These are phyloP conservation scores for Coryphaenoides rupestris DNA, from an alignment of 2,113 vertebrate genomes.

Conservation along the genomic window DNA sequence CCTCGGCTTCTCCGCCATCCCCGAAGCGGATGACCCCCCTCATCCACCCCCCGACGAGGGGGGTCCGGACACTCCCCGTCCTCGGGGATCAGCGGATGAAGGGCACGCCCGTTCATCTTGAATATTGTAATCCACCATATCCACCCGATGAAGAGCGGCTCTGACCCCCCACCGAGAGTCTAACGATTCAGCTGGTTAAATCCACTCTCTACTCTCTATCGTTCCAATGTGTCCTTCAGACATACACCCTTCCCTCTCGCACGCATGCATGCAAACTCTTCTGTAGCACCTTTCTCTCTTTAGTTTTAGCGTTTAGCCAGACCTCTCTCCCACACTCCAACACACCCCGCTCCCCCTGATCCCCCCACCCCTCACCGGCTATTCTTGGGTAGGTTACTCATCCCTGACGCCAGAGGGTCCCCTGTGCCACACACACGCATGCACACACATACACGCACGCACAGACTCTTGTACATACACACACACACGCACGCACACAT, in stretches of 20 bases:
- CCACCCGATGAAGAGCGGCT: not conserved
- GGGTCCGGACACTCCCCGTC: slow-evolving; percentile 70
- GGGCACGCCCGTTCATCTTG: slow-evolving; percentile 63
- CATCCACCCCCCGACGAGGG: slow-evolving; percentile 41
- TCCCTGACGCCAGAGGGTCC: slow-evolving; percentile 48
- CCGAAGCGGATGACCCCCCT: slow-evolving; percentile 45
- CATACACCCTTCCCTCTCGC: slow-evolving; percentile 21
- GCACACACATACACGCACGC: no score
- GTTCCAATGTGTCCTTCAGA: slow-evolving; percentile 28
- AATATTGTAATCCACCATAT: slow-evolving; percentile 50
- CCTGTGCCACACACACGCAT: no score
- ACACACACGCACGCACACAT: no score
- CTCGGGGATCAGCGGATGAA: slow-evolving; percentile 79
- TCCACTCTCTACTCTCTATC: no score
- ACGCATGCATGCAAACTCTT: slow-evolving; percentile 38
- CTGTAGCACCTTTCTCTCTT: slow-evolving; percentile 19
- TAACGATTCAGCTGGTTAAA: no score
- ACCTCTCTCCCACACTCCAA: no score
- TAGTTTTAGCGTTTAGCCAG: not conserved
- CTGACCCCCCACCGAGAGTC: no score
- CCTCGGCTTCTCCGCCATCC: slow-evolving; percentile 74
- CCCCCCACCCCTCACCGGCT: slow-evolving; percentile 42
- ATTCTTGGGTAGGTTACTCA: slow-evolving; percentile 65
- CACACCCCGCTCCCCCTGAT: no score
- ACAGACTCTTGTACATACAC: no score